A percentile compares a stretch with the other conserved stretches of the same genome.
phyloP scores from a whole-genome alignment of 2,113 vertebrate species.

The Clarias batrachus region DNA sequence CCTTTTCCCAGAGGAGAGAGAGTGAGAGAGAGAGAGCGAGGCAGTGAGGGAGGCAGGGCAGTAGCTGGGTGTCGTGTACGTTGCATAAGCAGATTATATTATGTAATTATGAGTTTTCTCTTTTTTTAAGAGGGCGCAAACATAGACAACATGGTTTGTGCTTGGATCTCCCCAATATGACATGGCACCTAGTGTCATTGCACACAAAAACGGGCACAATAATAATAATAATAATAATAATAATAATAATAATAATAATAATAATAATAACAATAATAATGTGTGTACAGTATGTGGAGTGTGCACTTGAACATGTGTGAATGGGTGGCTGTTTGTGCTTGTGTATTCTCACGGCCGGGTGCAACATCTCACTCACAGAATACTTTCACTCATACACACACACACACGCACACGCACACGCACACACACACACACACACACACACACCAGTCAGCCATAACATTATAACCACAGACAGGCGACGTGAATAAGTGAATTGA shows the following conservation, averaged over 20 bases:
- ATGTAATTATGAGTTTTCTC: slow-evolving; percentile 66
- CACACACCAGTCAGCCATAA: background rate
- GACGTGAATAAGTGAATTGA: too few relatives aligned
- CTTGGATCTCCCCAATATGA: slow-evolving; percentile 21
- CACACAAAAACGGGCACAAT: slow-evolving; percentile 1
- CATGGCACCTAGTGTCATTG: slow-evolving; percentile 30
- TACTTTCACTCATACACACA: slow-evolving; percentile 18
- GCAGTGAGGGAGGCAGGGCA: background rate
- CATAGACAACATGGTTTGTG: slow-evolving; percentile 48
- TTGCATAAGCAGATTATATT: slow-evolving; percentile 72
- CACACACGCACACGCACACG: background rate
- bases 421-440: background rate
- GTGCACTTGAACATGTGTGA: background rate
- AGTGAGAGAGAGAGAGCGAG: background rate
- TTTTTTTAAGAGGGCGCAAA: slow-evolving; percentile 49
- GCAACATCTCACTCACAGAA: background rate
- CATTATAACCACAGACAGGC: too few relatives aligned
- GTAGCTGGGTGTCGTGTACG: slow-evolving; percentile 49
- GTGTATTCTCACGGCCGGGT: slow-evolving; percentile 51
- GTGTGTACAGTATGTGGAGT: background rate
- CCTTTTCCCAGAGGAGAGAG: slow-evolving; percentile 34
- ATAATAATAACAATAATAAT: background rate
- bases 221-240: background rate
- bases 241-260: background rate
- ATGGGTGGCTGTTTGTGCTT: background rate